Evolutionary conservation across 1,140 invertebrate species (phyloP), one percentile per base, ranked within the genome.

Genomic region (Atopsyche davidsoni): DNA sequence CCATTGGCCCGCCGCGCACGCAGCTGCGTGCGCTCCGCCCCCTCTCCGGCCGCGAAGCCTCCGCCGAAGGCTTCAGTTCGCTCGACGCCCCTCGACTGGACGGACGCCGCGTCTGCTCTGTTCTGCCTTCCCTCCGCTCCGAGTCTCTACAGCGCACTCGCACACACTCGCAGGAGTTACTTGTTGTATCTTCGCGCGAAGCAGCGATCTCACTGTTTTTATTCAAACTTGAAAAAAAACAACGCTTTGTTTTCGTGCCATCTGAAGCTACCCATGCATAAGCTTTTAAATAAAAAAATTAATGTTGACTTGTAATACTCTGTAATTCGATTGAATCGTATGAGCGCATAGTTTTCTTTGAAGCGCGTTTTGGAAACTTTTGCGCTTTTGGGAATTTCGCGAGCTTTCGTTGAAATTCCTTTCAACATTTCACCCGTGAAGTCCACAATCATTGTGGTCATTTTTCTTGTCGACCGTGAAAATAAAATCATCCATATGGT

Each of bases 401-500:
- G n/a, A n/a, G n/a, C n/a, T n/a, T n/a, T n/a, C n/a, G n/a, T n/a
- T n/a, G n/a, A n/a, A n/a, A n/a, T n/a, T n/a, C n/a, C n/a, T n/a
- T 28, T 28, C 24, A n/a, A 28, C 6, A 28, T n/a, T 16, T 39
- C 19, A 28, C 48, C 41, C 45, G 48, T 39, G 28, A 24, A 44
- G n/a, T 21, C 11, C 22, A 39, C 34, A 22, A 51, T 7, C 6
- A 11, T 32, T 38, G 14, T 18, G 17, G 36, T 25, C 36, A 44
- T 44, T 38, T 35, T 44, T 45, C 39, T 49, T 42, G 18, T n/a
- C 32, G 19, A 38, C 19, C 31, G 22, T 40, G 44, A 41, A 17
- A 21, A 22, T 60, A 66, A 62, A 74, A 64, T 68, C 67, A 67
- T 71, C 72, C 72, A 69, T 73, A 74, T 74, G 72, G 72, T 74